Base-by-base conservation (phyloP, 1,140 invertebrate species). In the Bombus confusus region DNA sequence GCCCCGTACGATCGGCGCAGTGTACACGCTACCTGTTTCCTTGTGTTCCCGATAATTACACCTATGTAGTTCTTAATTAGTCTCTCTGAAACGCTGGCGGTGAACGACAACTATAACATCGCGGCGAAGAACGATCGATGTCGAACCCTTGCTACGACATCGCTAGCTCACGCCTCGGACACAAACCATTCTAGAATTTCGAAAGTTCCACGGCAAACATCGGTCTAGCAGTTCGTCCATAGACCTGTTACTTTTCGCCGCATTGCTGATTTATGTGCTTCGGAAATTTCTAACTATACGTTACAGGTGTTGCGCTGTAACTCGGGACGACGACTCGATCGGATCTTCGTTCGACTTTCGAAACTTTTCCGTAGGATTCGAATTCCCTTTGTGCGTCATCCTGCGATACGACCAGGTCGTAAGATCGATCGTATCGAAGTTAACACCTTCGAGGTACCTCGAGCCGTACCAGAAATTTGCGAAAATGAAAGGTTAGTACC, bases 11-110 rank as follows among this genome's bases (percentile, higher is more conserved):
- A 79, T 79, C 62, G 12, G 18, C 12, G 31, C 6, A 8, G 64
- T n/a, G 13, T 31, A 68, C 22, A 12, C 31, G 31, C 13, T 34
- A 12, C n/a, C 6, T 22, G 31, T 39, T 80, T 52, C 25, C 31
- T 31, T 5, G 52, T 74, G 80, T 62, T 66, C 34, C 57, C 8
- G 47, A 41, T 80, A 82, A 82, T 82, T 73, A 82, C 57, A 18
- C 22, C 69, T 39, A 31, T 64, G 57, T 37, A 34, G 37, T 80
- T 74, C 57, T 64, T 74, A 82, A 82, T 82, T 82, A 74, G 69
- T 66, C 34, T 72, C 37, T 1, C 52, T 3, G 57, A 82, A 82
- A 74, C 52, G 43, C 22, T 64, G n/a, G 13, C 43, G 43, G 25
- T 57, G 28, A 62, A 31, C 52, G 79, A 39, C 37, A 43, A 73